A percentile compares a stretch with the other conserved stretches of the same genome.
Conservation (phyloP, 23 tunicate species). For the Aplidium turbinatum region DNA sequence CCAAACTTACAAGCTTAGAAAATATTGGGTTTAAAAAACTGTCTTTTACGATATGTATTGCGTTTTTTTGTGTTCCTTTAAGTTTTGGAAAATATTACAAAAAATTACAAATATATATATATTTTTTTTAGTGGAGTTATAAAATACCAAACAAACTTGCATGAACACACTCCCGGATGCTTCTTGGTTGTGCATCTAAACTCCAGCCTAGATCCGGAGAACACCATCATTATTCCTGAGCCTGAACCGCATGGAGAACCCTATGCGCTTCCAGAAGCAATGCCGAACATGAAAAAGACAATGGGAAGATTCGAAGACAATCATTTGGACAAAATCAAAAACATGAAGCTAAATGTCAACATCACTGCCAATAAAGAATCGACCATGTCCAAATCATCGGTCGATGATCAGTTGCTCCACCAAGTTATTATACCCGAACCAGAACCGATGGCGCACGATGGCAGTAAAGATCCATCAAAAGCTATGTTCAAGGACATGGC, state of each 20-base stretch:
- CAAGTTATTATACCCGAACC: conserved; percentile 53
- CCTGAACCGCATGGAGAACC: conserved; percentile 42
- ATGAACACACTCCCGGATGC: conserved; percentile 82
- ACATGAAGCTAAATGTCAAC: background rate
- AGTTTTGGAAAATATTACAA: background rate
- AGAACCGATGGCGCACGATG: conserved; percentile 46
- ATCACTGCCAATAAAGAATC: background rate
- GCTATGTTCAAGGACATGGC: background rate
- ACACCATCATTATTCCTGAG: conserved; percentile 40
- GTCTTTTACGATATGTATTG: too few species aligned
- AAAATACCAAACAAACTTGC: conserved; percentile 74
- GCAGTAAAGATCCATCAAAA: conserved; percentile 13
- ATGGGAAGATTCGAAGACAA: background rate
- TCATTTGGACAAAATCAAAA: conserved; percentile 1
- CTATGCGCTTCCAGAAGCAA: background rate
- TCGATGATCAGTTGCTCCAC: background rate
- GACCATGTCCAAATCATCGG: too few species aligned
- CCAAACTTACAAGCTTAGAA: too few species aligned
- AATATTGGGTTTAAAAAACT: too few species aligned
- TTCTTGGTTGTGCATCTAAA: conserved; percentile 4
- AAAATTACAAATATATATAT: background rate
- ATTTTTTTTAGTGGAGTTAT: conserved; percentile 68
- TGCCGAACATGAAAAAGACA: background rate
- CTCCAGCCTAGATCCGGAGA: background rate
- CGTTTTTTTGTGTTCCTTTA: background rate